phyloP scores from a whole-genome alignment of 1,140 invertebrate genomes.

The Sarcophaga bullata region DNA sequence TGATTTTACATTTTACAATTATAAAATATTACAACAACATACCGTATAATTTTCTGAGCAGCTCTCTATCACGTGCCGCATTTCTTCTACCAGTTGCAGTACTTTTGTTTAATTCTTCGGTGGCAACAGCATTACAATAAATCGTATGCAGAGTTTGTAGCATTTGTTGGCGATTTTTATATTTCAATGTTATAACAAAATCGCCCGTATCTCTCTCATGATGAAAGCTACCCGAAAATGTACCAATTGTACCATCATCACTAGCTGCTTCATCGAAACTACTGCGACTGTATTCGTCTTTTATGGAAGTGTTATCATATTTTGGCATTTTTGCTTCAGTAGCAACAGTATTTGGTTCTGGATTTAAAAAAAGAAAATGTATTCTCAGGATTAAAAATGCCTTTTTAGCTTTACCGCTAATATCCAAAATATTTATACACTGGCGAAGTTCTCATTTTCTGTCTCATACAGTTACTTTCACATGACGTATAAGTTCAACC shows the following conservation, averaged over 20 bases:
- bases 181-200: slow-evolving; percentile 15
- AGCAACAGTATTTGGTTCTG: not conserved
- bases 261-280: slow-evolving; percentile 18
- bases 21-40: not conserved
- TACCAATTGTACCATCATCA: slow-evolving; percentile 4
- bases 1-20: not conserved
- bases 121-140: not conserved
- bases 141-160: not conserved
- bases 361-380: not conserved
- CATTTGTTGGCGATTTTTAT: slow-evolving; percentile 23
- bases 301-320: slow-evolving; percentile 10
- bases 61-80: not conserved
- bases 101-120: not conserved
- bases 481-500: too few relatives aligned
- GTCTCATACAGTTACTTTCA: too few relatives aligned
- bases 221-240: not conserved
- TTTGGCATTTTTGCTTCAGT: slow-evolving; percentile 13
- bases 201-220: not conserved
- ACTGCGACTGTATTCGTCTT: slow-evolving; percentile 37
- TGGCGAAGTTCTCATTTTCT: too few relatives aligned
- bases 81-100: not conserved
- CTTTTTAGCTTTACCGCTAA: too few relatives aligned
- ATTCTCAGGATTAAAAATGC: too few relatives aligned
- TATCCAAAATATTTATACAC: too few relatives aligned
- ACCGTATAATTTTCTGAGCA: not conserved